Base-by-base conservation (phyloP, 1,140 invertebrate species). In the Halotydeus destructor region DNA sequence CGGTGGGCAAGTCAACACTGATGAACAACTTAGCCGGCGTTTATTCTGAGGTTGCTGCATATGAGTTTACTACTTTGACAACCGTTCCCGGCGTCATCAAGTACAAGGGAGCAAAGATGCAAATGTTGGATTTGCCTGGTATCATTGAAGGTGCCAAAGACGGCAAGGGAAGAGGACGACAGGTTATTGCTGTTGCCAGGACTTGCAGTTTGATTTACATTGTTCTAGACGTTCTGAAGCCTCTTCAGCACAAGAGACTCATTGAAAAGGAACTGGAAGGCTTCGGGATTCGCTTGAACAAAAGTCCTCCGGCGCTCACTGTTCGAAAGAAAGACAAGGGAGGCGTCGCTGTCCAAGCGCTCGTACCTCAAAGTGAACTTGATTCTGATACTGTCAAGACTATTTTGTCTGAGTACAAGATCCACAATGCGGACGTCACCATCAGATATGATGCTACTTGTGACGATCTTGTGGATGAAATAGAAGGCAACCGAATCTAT, bases 61-160 rank as follows among this genome's bases (percentile, higher is more conserved):
- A 98, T 63, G 93, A 99, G 62, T 99, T 99, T 57, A 99, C 94
- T 44, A 99, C 94, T 1, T 68, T 99, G 0, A 99, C 94, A 2
- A 47, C 40, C n/a, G 94, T 99, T 18, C 94, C 94, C 39, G 94
- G 94, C 35, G 96, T 96, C 58, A 98, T 99, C 53, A 86, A 91
- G 63, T 99, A 98, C 59, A 98, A 99, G 64, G 94, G 94, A 49
- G 94, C 93, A 46, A 99, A 98, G 70, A 93, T 99, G 59, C 60
- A 93, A 76, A 62, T 99, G 21, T 65, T 99, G 3, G 94, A 99
- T 76, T 69, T 99, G 46, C 94, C 94, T 47, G 94, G 94, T 67
- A 99, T 99, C 60, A 99, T 99, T 57, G 94, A 99, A 68, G 94
- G 94, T 50, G 94, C 94, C n/a, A 99, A 99, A 60, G 94, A 99